Percentiles rank a stretch among this genome's conserved stretches.
Conservation (phyloP, 2,888 invertebrate genomes). For the Halocaridina rubra region DNA sequence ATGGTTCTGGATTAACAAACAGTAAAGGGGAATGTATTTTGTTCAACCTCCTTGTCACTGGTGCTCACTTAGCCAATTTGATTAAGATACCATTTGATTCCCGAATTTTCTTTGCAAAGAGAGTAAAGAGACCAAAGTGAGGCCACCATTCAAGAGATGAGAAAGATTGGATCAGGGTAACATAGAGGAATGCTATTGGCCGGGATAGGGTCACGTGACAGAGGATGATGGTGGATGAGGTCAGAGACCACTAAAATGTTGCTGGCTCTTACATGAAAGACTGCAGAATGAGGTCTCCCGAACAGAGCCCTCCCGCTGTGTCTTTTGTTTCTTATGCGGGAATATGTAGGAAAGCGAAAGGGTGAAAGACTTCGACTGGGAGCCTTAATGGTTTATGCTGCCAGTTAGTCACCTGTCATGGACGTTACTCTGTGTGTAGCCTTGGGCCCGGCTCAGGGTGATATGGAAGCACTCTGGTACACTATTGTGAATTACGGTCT, state of each 20-base stretch:
- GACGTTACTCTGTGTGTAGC: constrained; percentile 58
- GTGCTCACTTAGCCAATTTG: constrained; percentile 55
- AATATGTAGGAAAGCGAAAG: constrained; percentile 26
- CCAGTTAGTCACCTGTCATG: constrained; percentile 61
- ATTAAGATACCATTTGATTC: no score
- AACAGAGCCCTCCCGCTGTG: constrained; percentile 8
- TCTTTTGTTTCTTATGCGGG: not conserved
- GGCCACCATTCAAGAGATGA: constrained; percentile 54
- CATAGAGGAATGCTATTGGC: no score
- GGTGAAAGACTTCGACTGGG: constrained; percentile 60
- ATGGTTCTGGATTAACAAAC: constrained; percentile 50
- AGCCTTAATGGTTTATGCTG: constrained; percentile 56
- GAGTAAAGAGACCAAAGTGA: constrained; percentile 52
- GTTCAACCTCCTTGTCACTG: constrained; percentile 56
- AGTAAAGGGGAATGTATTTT: constrained; percentile 55
- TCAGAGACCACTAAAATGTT: constrained; percentile 7
- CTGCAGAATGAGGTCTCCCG: constrained; percentile 21
- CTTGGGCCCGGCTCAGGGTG: constrained; percentile 56
- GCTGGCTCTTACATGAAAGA: constrained; percentile 34
- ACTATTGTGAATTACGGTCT: constrained; percentile 59
- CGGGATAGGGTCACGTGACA: constrained; percentile 34
- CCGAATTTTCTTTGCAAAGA: constrained; percentile 46
- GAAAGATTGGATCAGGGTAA: constrained; percentile 39
- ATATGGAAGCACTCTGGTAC: constrained; percentile 62
- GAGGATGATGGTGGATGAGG: not conserved